Base-by-base conservation (phyloP, 2,888 invertebrate species). In the Malachius bipustulatus region DNA sequence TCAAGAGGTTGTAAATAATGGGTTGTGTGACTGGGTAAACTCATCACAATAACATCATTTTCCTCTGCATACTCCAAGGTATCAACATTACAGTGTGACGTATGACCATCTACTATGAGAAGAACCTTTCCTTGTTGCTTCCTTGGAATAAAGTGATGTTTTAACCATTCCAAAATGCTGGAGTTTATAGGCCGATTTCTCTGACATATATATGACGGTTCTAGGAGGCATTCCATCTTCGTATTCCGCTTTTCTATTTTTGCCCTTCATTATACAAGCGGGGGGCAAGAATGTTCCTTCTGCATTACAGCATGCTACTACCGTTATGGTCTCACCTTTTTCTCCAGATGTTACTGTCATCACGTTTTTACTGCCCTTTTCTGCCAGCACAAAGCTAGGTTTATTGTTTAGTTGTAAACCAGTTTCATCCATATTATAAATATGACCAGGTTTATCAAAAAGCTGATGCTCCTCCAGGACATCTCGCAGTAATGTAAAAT, bases 231-330 rank as follows among this genome's bases (percentile, higher is more conserved):
- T 40, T 12, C 46, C 46, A 32, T 51, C 49, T 27, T 39, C 35
- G 34, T 47, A 51, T 36, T 55, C 48, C 6, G 31, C 14, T 31
- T 49, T 51, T 30, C 44, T 37, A 36, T 47, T 46, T 40, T 50
- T 48, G 2, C 54, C 52, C 42, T 52, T 51, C 28, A n/a, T n/a
- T n/a, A n/a, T n/a, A n/a, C n/a, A 38, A 14, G 39, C 45, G 4
- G 51, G 51, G 4, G 54, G 52, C 11, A 55, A 29, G 42, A 52
- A 53, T 12, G 19, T 36, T 10, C 56, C 55, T 37, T 49, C 48
- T 6, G 53, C 59, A 45, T 54, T 60, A 38, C 54, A 57, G 36
- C 56, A 57, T 2, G 48, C 52, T 14, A 56, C 45, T 3, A 60
- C 30, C 2, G 51, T 47, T 14, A 53, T 45, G 1, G 52, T 57